phyloP scores from a whole-genome alignment of 2,888 invertebrate species.

The Ophraella communa region DNA sequence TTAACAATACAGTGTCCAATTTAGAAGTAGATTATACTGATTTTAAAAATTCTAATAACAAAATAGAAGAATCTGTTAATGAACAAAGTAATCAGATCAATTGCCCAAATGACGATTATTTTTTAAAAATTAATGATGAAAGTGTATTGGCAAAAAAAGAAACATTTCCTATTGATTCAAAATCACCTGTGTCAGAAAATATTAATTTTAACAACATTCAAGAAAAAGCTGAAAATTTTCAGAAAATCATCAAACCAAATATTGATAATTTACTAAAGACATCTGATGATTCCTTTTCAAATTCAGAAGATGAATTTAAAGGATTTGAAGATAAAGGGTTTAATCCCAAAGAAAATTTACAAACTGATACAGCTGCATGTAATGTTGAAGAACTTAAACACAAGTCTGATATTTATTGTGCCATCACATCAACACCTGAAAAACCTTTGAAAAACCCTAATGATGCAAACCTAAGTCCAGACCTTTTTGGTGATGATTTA shows the following conservation, averaged over 20 bases:
- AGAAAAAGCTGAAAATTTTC: neutral
- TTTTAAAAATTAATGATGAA: neutral
- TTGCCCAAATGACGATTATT: neutral
- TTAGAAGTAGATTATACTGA: neutral
- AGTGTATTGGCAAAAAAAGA: neutral
- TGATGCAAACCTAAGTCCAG: conserved; percentile 60
- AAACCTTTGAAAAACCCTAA: conserved; percentile 45
- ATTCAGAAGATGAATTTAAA: neutral
- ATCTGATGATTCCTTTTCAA: neutral
- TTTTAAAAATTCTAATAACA: neutral
- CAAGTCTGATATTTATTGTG: neutral
- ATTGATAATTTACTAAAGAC: neutral
- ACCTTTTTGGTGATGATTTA: conserved; percentile 68
- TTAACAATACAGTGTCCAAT: neutral
- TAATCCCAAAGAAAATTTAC: neutral
- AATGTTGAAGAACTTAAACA: neutral
- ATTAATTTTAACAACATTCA: neutral
- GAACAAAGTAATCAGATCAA: neutral
- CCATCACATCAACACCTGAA: conserved; percentile 39
- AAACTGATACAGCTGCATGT: neutral
- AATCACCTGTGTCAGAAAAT: neutral
- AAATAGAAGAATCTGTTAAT: neutral
- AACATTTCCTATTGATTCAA: neutral
- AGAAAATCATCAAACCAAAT: neutral
- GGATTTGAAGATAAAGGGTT: neutral